Base-by-base conservation (phyloP, 2,113 vertebrate genomes). In the Barbus barbus region DNA sequence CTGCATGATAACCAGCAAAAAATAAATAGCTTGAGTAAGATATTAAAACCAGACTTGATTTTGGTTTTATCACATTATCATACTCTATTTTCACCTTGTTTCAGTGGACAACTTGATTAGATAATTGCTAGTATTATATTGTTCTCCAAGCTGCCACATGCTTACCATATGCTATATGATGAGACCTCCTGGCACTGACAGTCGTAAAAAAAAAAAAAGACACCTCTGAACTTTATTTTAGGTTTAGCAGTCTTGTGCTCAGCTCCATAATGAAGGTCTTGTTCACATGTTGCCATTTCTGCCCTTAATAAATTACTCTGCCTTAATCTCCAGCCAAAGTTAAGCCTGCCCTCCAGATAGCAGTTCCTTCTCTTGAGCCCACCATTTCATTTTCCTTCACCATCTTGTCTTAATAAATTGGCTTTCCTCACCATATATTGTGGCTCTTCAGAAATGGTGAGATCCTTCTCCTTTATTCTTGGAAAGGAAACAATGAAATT, bases 401-500 rank as follows among this genome's bases (percentile, higher is more conserved):
- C 46, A 38, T 71, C 31, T 26, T 12, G 33, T 44, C 77, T 41
- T 44, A 58, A 51, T 48, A 76, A 16, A 46, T 75, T 71, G 33
- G 74, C 46, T 69, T 74, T 83, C 56, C 20, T 78, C 31, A 22
- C 75, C 41, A 75, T 65, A 79, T 85, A 53, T 71, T 67, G 82
- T 80, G 77, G 67, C 78, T 84, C 74, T 71, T 31, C 18, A 72
- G 80, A 84, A 84, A 63, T 33, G 9, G 81, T 89, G 84, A 88
- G 92, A 90, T 90, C 90, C 89, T 91, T 87, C 86, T 74, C 56
- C 31, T 71, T 58, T 75, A 63, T 67, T 81, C 84, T 88, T 91
- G 91, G 88, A 89, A n/a, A 26, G 44, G 1, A 81, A 89, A 93
- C 90, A 93, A 92, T 90, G 86, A 87, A 72, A 82, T 91, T 89